These are phyloP conservation scores for Scomberomorus guttatus DNA, from an alignment of 2,797 vertebrate genomes.

Conservation along the genomic window DNA sequence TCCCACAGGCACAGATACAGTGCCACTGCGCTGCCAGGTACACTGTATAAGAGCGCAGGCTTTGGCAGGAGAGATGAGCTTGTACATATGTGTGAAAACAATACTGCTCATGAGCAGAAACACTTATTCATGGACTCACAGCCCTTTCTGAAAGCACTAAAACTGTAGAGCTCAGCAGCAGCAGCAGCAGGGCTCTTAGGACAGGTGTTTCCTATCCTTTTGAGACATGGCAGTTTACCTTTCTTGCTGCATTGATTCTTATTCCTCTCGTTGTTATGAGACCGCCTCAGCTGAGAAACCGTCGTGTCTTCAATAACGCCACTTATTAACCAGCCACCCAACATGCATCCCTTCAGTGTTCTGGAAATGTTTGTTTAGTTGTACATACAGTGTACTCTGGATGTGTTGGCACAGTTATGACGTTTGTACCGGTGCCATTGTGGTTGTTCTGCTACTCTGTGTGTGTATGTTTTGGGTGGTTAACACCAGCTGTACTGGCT, in stretches of 20 bases:
- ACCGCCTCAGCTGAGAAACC: slow-evolving; percentile 39
- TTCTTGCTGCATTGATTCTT: slow-evolving; percentile 28
- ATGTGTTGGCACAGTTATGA: slow-evolving; percentile 49
- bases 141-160: slow-evolving; percentile 11
- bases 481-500: slow-evolving; percentile 80
- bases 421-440: slow-evolving; percentile 51
- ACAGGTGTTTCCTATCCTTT: slow-evolving; percentile 45
- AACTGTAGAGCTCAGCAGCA: slow-evolving; percentile 28
- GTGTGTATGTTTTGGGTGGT: slow-evolving; percentile 77
- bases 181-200: slow-evolving; percentile 3
- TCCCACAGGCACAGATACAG: slow-evolving; percentile 48
- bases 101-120: slow-evolving; percentile 33
- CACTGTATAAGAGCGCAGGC: slow-evolving; percentile 9
- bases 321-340: slow-evolving; percentile 51
- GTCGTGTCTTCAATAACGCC: slow-evolving; percentile 41
- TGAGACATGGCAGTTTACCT: slow-evolving; percentile 26
- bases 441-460: slow-evolving; percentile 58
- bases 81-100: slow-evolving; percentile 38
- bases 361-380: slow-evolving; percentile 62
- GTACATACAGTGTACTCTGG: slow-evolving; percentile 51
- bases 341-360: slow-evolving; percentile 48
- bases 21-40: slow-evolving; percentile 23
- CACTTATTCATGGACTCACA: slow-evolving; percentile 28
- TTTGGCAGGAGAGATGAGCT: slow-evolving; percentile 52
- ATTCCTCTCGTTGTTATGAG: slow-evolving; percentile 32